phyloP scores from a whole-genome alignment of 2,888 invertebrate genomes.

The Dexiosoma caninum region DNA sequence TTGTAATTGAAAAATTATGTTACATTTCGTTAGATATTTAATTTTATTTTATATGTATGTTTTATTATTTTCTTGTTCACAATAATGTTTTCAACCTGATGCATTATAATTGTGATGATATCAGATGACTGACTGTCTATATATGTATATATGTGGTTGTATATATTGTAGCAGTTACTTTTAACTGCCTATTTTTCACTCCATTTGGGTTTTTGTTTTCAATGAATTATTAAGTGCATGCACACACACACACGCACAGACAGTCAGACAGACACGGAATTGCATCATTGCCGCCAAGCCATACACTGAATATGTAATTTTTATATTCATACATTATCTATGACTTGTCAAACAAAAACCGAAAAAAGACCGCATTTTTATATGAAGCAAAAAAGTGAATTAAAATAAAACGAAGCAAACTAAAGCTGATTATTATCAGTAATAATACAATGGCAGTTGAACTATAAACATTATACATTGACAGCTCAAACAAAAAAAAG shows the following conservation, averaged over 20 bases:
- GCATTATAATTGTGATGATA: constrained; percentile 30
- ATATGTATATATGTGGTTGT: not conserved
- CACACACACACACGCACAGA: not conserved
- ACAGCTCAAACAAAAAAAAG: not conserved
- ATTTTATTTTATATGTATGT: too few relatives aligned
- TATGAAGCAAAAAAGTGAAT: not conserved
- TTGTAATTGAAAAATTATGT: constrained; percentile 42
- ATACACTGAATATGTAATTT: constrained; percentile 30
- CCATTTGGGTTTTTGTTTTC: constrained; percentile 36
- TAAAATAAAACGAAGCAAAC: constrained; percentile 20
- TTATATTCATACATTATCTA: constrained; percentile 45
- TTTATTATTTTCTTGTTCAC: too few relatives aligned
- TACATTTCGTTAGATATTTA: not conserved
- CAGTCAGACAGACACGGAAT: too few relatives aligned
- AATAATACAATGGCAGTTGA: constrained; percentile 33
- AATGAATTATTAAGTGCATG: constrained; percentile 32
- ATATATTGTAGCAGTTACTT: not conserved
- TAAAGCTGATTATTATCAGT: constrained; percentile 60
- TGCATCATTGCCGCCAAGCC: not conserved
- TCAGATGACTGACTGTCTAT: constrained; percentile 11
- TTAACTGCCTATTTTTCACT: constrained; percentile 40
- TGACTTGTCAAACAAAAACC: constrained; percentile 2
- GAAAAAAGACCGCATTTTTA: not conserved
- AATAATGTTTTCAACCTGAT: constrained; percentile 40
- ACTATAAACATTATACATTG: constrained; percentile 23